Conservation (phyloP, 2,797 vertebrate genomes). For the Leptodactylus fallax region DNA sequence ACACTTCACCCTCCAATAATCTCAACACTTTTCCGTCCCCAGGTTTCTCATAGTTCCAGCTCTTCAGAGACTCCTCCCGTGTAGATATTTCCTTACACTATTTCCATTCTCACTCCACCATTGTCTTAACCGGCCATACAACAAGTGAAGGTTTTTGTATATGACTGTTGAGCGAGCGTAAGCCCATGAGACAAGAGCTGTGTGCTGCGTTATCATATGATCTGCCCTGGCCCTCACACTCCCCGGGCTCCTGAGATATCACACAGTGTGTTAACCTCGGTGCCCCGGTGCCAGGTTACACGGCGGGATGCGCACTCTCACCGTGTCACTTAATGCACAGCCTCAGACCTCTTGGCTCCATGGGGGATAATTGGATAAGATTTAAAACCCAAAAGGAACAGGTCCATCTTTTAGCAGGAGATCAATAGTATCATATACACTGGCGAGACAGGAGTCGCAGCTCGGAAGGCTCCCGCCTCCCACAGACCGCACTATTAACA, state of each 20-base stretch:
- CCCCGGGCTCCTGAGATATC: conserved; percentile 11
- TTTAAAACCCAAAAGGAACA: conserved; percentile 54
- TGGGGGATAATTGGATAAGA: conserved; percentile 57
- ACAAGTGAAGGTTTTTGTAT: not conserved
- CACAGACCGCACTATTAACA: conserved; percentile 35
- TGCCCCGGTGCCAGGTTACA: conserved; percentile 33
- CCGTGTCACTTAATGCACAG: conserved; percentile 44
- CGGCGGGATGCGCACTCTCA: conserved; percentile 18
- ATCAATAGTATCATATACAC: conserved; percentile 60
- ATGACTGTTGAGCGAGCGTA: not conserved
- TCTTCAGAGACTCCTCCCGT: no score
- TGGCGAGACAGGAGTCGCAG: conserved; percentile 51
- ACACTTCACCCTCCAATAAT: not conserved
- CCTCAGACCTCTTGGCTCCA: conserved; percentile 56
- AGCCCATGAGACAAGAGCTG: not conserved
- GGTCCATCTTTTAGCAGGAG: conserved; percentile 53
- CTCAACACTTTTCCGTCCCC: not conserved
- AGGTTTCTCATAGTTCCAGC: not conserved
- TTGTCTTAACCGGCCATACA: not conserved
- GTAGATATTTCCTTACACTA: not conserved
- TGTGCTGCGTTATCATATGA: conserved; percentile 5
- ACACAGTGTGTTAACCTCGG: conserved; percentile 34
- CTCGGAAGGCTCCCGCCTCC: not conserved
- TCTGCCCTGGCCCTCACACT: not conserved
- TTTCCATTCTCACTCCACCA: conserved; percentile 7